Evolutionary conservation across 1,140 invertebrate species (phyloP), one percentile per base, ranked within the genome.

Genomic region (Notospermus geniculatus): DNA sequence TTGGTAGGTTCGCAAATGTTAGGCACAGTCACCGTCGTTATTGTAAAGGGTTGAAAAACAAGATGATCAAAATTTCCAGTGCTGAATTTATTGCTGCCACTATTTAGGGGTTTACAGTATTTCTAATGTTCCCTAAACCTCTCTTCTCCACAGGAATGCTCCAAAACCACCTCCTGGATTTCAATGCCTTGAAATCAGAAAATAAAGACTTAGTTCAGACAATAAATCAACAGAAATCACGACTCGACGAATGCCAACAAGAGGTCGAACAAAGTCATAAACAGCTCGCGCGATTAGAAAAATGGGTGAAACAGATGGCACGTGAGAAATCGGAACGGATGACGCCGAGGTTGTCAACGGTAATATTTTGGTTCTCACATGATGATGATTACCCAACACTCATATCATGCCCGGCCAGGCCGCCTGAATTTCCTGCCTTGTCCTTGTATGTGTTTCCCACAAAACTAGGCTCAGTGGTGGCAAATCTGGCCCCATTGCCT

Each of bases 261-360:
- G 72, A 75, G 41, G 70, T 74, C n/a, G 72, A 74, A 50, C 71
- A 75, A 50, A 68, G 65, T 54, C 55, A 69, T 0, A 69, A 68
- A 5, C 65, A 71, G 67, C 50, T 75, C 9, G 62, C 54, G 15
- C 73, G 73, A 57, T 54, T 75, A 39, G 73, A 75, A 52, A 71
- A 71, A n/a, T 57, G 73, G 4, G 67, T 68, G 2, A 59, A 69
- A n/a, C 68, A 73, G 45, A 62, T 75, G 11, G 67, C 70, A 19
- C 45, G 58, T n/a, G 19, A 22, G n/a, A 22, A 52, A 9, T 5
- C 46, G 19, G 25, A 27, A 9, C 4, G 25, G n/a, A 52, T 52
- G 54, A 55, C 28, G 9, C 54, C n/a, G 28, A n/a, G 22, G 13
- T 55, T 55, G 54, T 27, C 28, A 29, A 55, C 28, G 22, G n/a